Conservation (phyloP, 2,113 vertebrate species). For the Neodon shergylaensis region DNA sequence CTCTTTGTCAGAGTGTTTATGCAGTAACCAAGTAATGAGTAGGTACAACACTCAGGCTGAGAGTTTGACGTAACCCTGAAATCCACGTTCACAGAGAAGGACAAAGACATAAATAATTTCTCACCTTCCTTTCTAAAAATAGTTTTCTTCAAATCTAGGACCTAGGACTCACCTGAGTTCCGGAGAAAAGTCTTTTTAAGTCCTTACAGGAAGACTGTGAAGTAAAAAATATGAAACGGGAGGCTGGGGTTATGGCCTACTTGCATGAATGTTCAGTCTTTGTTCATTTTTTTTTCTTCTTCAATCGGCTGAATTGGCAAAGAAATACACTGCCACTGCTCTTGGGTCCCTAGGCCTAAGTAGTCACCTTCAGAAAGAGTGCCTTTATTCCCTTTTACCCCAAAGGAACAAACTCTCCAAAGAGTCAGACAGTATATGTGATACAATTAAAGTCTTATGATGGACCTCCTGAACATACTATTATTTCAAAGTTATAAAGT, state of each 20-base stretch:
- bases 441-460: background rate
- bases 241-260: slow-evolving; percentile 82
- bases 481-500: slow-evolving; percentile 37
- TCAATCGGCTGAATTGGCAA: slow-evolving; percentile 59
- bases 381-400: slow-evolving; percentile 50
- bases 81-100: slow-evolving; percentile 62
- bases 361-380: slow-evolving; percentile 1
- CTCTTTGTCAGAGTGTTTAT: background rate
- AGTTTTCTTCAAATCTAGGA: slow-evolving; percentile 76
- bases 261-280: slow-evolving; percentile 73
- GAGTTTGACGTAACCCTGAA: slow-evolving; percentile 45
- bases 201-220: slow-evolving; percentile 83
- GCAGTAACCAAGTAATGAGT: background rate
- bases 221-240: slow-evolving; percentile 82
- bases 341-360: slow-evolving; percentile 50
- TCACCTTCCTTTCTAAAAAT: slow-evolving; percentile 79
- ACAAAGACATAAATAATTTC: slow-evolving; percentile 71
- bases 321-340: slow-evolving; percentile 40
- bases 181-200: slow-evolving; percentile 82
- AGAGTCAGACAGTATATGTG: slow-evolving; percentile 11
- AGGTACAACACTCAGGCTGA: slow-evolving; percentile 29
- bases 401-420: slow-evolving; percentile 44
- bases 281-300: slow-evolving; percentile 21
- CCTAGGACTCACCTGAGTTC: slow-evolving; percentile 82
- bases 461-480: slow-evolving; percentile 14